A percentile compares a stretch with the other conserved stretches of the same genome.
phyloP scores from a whole-genome alignment of 1,140 invertebrate species.

The Thalassaphorura encarpata region DNA sequence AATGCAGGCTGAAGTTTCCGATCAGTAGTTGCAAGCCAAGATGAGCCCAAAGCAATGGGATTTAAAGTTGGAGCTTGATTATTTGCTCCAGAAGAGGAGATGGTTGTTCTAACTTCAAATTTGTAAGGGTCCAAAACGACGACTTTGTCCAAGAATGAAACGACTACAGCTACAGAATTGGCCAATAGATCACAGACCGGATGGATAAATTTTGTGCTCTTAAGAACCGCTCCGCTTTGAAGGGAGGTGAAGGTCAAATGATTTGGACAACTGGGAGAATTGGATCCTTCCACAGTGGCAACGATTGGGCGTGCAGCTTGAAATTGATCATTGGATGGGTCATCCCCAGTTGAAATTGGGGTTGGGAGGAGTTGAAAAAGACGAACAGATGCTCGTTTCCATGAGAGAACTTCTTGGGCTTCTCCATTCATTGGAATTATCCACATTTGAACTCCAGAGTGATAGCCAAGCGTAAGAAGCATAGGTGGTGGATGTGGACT shows the following conservation, averaged over 20 bases:
- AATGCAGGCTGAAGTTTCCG: conserved; percentile 67
- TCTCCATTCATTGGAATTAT: conserved; percentile 68
- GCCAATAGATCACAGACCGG: conserved; percentile 75
- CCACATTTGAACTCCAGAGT: conserved; percentile 52
- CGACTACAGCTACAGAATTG: conserved; percentile 68
- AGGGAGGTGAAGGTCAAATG: conserved; percentile 82
- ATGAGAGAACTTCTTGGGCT: conserved; percentile 80
- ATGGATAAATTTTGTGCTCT: conserved; percentile 86
- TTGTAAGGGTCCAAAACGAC: conserved; percentile 81
- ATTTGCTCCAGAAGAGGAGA: conserved; percentile 82
- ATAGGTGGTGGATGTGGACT: background rate
- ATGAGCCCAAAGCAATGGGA: conserved; percentile 71
- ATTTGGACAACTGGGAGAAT: conserved; percentile 65
- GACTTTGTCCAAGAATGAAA: conserved; percentile 79
- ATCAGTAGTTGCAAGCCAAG: conserved; percentile 66
- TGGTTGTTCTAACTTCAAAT: conserved; percentile 70
- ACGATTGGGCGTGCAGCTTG: conserved; percentile 69
- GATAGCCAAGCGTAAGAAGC: conserved; percentile 67
- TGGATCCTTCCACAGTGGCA: conserved; percentile 72
- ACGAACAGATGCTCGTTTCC: conserved; percentile 74
- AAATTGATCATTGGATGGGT: conserved; percentile 51
- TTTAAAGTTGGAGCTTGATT: conserved; percentile 60
- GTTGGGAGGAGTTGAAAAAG: conserved; percentile 71
- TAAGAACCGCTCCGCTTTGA: conserved; percentile 73
- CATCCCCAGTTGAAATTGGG: conserved; percentile 41